phyloP scores from a whole-genome alignment of 1,140 invertebrate genomes.

The Dendroctonus valens region DNA sequence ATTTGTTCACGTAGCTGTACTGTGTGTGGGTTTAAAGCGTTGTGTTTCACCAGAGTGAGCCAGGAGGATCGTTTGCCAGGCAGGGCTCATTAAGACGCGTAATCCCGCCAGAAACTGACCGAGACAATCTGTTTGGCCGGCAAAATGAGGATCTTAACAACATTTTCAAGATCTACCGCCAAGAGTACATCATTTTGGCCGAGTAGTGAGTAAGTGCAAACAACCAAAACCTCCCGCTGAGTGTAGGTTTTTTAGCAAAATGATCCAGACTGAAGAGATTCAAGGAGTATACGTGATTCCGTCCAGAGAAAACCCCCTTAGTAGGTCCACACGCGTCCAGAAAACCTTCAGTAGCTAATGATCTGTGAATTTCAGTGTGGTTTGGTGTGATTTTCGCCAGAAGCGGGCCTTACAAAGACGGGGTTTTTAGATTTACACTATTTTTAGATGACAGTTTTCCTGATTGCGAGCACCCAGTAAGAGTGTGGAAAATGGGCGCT shows the following conservation, averaged over 20 bases:
- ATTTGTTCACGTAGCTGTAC: too few relatives aligned
- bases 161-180: constrained; percentile 54
- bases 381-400: constrained; percentile 90
- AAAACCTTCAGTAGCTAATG: not conserved
- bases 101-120: constrained; percentile 39
- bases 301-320: constrained; percentile 73
- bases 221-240: constrained; percentile 3
- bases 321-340: constrained; percentile 54
- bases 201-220: constrained; percentile 66
- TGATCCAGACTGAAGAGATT: constrained; percentile 80
- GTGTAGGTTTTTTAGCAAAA: constrained; percentile 61
- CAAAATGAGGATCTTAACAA: constrained; percentile 49
- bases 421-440: constrained; percentile 85
- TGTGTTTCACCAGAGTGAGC: constrained; percentile 25
- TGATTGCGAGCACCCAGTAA: constrained; percentile 79
- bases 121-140: constrained; percentile 43
- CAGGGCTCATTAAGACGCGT: constrained; percentile 47
- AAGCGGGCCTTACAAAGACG: constrained; percentile 82
- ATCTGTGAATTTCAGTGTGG: constrained; percentile 70
- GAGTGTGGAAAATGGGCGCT: constrained; percentile 34
- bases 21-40: too few relatives aligned
- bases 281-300: constrained; percentile 91
- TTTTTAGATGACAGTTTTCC: constrained; percentile 85
- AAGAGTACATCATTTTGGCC: constrained; percentile 74
- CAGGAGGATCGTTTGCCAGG: constrained; percentile 40